Evolutionary conservation across 23 tunicate genomes (phyloP).

Genomic region (Styela plicata): DNA sequence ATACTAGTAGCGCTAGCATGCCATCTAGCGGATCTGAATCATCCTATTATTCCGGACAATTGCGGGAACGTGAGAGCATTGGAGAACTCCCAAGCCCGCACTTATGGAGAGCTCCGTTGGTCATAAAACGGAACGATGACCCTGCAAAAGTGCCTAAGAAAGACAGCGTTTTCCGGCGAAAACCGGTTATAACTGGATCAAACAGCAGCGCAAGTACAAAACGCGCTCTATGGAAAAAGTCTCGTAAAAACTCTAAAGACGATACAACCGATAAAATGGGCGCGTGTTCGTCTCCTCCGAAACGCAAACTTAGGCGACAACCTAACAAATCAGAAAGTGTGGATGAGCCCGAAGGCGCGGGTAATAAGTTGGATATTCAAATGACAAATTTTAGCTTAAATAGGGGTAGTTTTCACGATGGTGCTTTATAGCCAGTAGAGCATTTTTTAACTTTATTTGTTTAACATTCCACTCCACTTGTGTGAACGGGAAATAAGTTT

Average conservation of each 20-base stretch:
- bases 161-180: background rate
- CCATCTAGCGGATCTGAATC: constrained; percentile 22
- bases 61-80: background rate
- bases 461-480: too few species aligned
- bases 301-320: background rate
- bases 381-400: constrained; percentile 12
- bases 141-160: background rate
- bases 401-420: constrained; percentile 12
- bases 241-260: background rate
- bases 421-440: background rate
- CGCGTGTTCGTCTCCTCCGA: background rate
- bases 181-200: background rate
- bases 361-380: background rate
- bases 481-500: too few species aligned
- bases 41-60: background rate
- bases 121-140: constrained; percentile 19
- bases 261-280: background rate
- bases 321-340: background rate
- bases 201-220: background rate
- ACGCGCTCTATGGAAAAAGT: constrained; percentile 6
- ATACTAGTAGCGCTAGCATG: background rate
- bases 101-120: constrained; percentile 25
- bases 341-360: background rate
- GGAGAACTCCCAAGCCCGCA: background rate
- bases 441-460: too few species aligned